These are phyloP conservation scores for Sebastes flavidus DNA, from an alignment of 2,797 vertebrate species.

Conservation along the genomic window DNA sequence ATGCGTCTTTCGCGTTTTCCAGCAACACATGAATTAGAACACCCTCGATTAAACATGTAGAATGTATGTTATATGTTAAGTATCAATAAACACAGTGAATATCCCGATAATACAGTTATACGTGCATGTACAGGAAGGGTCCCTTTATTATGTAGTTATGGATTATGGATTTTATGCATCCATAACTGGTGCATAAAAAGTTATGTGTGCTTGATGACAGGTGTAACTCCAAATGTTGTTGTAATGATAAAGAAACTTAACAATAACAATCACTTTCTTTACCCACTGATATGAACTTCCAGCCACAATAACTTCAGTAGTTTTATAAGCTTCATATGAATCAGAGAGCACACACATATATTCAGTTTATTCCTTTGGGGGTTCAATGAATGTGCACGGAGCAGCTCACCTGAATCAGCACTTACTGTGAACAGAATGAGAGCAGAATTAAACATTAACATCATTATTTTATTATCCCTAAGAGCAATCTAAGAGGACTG, in stretches of 20 bases:
- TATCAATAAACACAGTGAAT: neutral
- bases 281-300: neutral
- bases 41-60: no score
- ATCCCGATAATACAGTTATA: neutral
- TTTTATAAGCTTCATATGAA: neutral
- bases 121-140: neutral
- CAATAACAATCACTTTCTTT: no score
- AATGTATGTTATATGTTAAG: no score
- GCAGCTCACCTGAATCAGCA: neutral
- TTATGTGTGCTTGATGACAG: neutral
- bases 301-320: neutral
- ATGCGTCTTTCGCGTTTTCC: fast-evolving
- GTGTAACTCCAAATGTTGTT: no score
- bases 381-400: neutral
- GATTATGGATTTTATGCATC: no score
- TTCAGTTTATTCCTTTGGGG: neutral
- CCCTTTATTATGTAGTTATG: no score
- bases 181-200: neutral
- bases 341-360: neutral
- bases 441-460: neutral
- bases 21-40: no score
- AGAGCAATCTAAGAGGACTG: neutral
- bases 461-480: neutral
- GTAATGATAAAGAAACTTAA: no score
- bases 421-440: neutral